Percentiles rank a stretch among this genome's conserved stretches.
Conservation (phyloP, 2,888 invertebrate species). For the Ectemnius cavifrons region DNA sequence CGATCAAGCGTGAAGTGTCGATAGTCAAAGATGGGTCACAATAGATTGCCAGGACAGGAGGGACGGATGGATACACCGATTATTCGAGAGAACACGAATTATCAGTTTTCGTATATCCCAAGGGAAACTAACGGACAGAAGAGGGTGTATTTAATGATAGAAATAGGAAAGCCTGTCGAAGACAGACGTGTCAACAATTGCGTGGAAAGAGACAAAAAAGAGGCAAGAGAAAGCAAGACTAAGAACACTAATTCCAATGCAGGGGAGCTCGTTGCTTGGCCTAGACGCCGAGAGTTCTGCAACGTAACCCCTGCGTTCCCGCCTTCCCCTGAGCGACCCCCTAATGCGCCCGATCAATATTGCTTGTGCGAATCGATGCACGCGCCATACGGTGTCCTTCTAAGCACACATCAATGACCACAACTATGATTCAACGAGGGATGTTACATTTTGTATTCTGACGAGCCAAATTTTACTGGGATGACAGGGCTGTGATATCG, state of each 20-base stretch:
- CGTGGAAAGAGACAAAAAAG: not conserved
- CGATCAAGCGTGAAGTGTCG: conserved; percentile 72
- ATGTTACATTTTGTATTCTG: not conserved
- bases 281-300: conserved; percentile 42
- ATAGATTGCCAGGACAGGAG: conserved; percentile 35
- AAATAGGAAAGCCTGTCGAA: not conserved
- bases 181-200: not conserved
- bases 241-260: conserved; percentile 43
- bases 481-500: too few species aligned
- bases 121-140: not conserved
- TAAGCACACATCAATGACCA: conserved; percentile 31
- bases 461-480: too few species aligned
- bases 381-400: conserved; percentile 47
- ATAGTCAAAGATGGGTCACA: conserved; percentile 57
- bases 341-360: conserved; percentile 65
- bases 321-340: conserved; percentile 50
- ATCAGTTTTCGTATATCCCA: not conserved
- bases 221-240: conserved; percentile 7
- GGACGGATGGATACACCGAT: conserved; percentile 28
- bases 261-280: conserved; percentile 56
- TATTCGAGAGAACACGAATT: conserved; percentile 15
- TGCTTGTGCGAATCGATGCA: conserved; percentile 64
- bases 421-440: not conserved
- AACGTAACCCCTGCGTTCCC: conserved; percentile 44
- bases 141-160: not conserved